A percentile compares a stretch with the other conserved stretches of the same genome.
phyloP scores from a whole-genome alignment of 2,113 vertebrate genomes.

The Oceanodroma tethys region DNA sequence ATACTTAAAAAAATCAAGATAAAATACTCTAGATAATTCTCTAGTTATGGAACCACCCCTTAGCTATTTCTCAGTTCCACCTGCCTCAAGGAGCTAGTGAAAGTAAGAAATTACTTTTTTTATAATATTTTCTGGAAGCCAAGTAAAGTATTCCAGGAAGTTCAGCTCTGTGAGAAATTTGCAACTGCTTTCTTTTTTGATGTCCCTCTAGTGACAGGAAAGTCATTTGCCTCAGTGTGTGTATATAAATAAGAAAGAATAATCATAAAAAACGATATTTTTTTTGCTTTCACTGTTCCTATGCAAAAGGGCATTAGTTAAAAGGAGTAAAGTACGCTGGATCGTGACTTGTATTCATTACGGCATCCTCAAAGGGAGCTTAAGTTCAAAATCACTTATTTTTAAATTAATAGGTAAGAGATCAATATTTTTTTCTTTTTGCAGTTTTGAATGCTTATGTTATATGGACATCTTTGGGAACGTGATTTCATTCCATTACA shows the following conservation, averaged over 20 bases:
- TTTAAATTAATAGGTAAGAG: conserved; percentile 20
- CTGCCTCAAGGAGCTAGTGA: conserved; percentile 17
- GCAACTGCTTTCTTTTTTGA: conserved; percentile 36
- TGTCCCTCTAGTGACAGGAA: conserved; percentile 20
- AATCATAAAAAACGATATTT: neutral
- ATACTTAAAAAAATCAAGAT: conserved; percentile 4
- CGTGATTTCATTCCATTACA: neutral
- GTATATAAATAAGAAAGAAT: conserved; percentile 44
- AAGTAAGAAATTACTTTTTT: neutral
- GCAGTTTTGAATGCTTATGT: neutral
- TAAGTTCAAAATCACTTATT: conserved; percentile 24
- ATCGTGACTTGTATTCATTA: conserved; percentile 15
- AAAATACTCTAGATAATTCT: conserved; percentile 18
- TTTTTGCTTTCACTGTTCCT: neutral
- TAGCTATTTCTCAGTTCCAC: conserved; percentile 27
- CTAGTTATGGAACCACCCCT: neutral
- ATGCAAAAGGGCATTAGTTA: conserved; percentile 16
- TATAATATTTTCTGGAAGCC: conserved; percentile 24
- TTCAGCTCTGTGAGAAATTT: conserved; percentile 30
- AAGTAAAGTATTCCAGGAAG: conserved; percentile 35
- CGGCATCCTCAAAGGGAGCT: neutral
- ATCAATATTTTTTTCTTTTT: neutral
- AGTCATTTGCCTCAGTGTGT: conserved; percentile 32
- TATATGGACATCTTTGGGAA: neutral
- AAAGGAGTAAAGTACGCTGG: neutral